A percentile compares a stretch with the other conserved stretches of the same genome.
Conservation (phyloP, 2,797 vertebrate genomes). For the Gadopsis marmoratus region DNA sequence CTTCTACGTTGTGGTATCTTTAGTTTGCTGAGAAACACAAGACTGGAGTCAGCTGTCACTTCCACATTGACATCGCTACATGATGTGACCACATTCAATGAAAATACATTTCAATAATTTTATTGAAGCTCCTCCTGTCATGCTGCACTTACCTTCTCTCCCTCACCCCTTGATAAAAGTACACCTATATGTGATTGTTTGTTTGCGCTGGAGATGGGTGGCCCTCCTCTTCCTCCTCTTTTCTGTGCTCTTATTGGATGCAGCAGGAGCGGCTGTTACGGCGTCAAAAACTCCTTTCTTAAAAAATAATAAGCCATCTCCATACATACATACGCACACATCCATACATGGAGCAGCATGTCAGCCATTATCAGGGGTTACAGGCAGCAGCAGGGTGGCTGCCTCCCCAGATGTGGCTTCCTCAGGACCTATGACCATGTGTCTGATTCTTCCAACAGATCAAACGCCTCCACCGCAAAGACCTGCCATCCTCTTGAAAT, state of each 20-base stretch:
- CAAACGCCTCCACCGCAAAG: slow-evolving; percentile 54
- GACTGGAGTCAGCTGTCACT: too few relatives aligned
- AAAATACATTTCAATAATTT: not conserved
- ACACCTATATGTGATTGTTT: not conserved
- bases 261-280: not conserved
- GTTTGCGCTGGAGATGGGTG: not conserved
- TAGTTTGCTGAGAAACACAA: too few relatives aligned
- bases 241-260: slow-evolving; percentile 7
- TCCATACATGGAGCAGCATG: slow-evolving; percentile 8
- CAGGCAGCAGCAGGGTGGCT: slow-evolving; percentile 23
- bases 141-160: not conserved
- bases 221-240: not conserved
- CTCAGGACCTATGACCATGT: slow-evolving; percentile 23
- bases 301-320: slow-evolving; percentile 24
- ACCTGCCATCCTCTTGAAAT: slow-evolving; percentile 32
- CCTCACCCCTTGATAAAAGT: not conserved
- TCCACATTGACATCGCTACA: not conserved
- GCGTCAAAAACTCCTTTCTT: slow-evolving; percentile 25
- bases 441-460: slow-evolving; percentile 52
- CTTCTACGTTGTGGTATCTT: too few relatives aligned
- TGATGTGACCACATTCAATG: not conserved
- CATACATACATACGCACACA: slow-evolving; percentile 10
- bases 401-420: slow-evolving; percentile 44
- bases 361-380: slow-evolving; percentile 44
- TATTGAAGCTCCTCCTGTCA: not conserved